Evolutionary conservation across 1,140 invertebrate species (phyloP).

Genomic region (Drosophila athabasca): DNA sequence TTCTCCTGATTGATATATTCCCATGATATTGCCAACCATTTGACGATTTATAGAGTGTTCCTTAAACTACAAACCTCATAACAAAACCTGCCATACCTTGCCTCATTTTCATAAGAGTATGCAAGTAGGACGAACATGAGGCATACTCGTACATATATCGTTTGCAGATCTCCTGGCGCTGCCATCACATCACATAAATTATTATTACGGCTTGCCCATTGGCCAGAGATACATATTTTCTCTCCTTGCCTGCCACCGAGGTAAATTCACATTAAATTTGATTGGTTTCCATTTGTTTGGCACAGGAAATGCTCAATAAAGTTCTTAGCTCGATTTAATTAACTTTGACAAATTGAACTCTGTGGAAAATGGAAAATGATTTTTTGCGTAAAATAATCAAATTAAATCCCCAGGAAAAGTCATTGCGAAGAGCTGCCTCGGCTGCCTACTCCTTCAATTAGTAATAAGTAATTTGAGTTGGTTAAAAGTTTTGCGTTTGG

Average conservation of each 20-base stretch:
- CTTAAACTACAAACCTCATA: no score
- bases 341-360: slow-evolving; percentile 63
- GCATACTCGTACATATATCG: slow-evolving; percentile 43
- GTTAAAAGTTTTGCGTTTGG: slow-evolving; percentile 35
- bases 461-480: slow-evolving; percentile 60
- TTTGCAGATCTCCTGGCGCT: slow-evolving; percentile 68
- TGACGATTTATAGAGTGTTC: no score
- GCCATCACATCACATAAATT: slow-evolving; percentile 78
- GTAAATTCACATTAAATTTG: slow-evolving; percentile 53
- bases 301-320: slow-evolving; percentile 60
- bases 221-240: slow-evolving; percentile 36
- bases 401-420: slow-evolving; percentile 35
- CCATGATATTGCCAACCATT: no score
- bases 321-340: slow-evolving; percentile 54
- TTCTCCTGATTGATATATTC: no score
- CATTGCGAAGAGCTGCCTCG: slow-evolving; percentile 14
- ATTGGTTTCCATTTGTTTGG: slow-evolving; percentile 62
- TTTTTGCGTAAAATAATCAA: slow-evolving; percentile 37
- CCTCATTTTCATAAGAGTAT: neutral
- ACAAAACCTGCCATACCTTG: no score
- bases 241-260: slow-evolving; percentile 5
- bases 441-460: slow-evolving; percentile 56
- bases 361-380: slow-evolving; percentile 22
- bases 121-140: slow-evolving; percentile 3
- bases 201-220: slow-evolving; percentile 66